A percentile compares a stretch with the other conserved stretches of the same genome.
These are phyloP conservation scores for Thinocorus orbignyianus DNA, from an alignment of 2,113 vertebrate genomes.

Conservation along the genomic window DNA sequence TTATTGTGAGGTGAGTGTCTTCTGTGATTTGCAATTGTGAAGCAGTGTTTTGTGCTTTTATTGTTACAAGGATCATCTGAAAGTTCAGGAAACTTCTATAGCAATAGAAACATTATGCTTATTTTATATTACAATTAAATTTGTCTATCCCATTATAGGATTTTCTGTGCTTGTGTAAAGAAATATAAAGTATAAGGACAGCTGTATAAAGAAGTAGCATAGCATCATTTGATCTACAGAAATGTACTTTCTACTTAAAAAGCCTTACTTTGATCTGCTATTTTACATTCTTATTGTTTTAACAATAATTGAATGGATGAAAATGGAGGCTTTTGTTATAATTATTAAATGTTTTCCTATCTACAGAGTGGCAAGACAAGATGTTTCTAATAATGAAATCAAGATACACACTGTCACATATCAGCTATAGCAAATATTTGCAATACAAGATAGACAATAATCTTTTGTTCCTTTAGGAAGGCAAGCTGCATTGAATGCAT, in stretches of 20 bases:
- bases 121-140: background rate
- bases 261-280: background rate
- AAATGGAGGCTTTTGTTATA: background rate
- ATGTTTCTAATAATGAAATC: background rate
- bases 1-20: background rate
- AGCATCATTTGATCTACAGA: background rate
- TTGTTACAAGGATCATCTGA: background rate
- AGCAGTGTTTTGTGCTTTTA: background rate
- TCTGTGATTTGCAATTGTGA: background rate
- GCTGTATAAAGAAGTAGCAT: background rate
- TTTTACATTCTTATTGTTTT: background rate
- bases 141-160: background rate
- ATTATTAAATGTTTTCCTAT: background rate
- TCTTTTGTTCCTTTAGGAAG: background rate
- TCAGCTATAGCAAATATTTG: background rate
- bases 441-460: background rate
- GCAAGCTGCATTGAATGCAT: background rate
- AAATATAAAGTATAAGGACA: background rate
- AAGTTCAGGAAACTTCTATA: background rate
- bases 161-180: background rate
- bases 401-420: accelerated
- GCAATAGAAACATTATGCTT: background rate
- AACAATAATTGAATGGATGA: background rate
- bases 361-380: background rate
- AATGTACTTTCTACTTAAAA: background rate